Evolutionary conservation across 2,113 vertebrate species (phyloP).

Genomic region (Heteronetta atricapilla): DNA sequence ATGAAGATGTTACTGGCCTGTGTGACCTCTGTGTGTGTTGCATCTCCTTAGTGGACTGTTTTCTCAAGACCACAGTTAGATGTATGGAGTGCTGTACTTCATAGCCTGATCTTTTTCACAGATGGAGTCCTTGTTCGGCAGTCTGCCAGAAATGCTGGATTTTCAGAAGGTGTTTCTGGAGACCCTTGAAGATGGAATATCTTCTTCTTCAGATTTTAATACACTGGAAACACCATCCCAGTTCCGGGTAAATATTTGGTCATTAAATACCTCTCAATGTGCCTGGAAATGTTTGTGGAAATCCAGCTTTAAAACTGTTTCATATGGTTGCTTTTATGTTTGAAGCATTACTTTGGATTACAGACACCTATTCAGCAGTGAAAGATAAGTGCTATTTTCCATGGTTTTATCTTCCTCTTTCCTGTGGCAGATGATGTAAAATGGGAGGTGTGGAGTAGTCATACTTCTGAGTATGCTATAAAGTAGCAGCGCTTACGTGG

Average conservation of each 20-base stretch:
- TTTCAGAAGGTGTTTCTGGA: slow-evolving; percentile 97
- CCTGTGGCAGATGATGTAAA: neutral
- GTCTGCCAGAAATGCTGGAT: slow-evolving; percentile 95
- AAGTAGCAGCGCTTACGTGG: neutral
- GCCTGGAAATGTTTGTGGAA: neutral
- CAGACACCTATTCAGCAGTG: neutral
- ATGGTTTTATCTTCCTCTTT: neutral
- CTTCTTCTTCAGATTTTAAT: slow-evolving; percentile 89
- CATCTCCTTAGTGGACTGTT: neutral
- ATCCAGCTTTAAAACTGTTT: neutral
- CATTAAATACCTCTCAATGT: neutral
- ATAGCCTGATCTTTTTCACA: slow-evolving; percentile 49
- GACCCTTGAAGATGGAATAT: slow-evolving; percentile 93
- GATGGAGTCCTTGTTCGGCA: slow-evolving; percentile 99
- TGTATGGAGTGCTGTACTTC: neutral
- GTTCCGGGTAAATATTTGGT: slow-evolving; percentile 84
- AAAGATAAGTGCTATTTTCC: neutral
- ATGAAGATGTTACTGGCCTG: neutral
- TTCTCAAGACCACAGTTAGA: neutral
- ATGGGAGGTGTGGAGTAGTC: neutral
- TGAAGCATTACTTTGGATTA: neutral
- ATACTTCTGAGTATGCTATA: neutral
- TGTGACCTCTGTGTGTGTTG: neutral
- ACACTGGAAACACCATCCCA: slow-evolving; percentile 90
- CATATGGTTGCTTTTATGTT: neutral